Evolutionary conservation across 2,888 invertebrate genomes (phyloP).

Genomic region (Luffia ferchaultella): DNA sequence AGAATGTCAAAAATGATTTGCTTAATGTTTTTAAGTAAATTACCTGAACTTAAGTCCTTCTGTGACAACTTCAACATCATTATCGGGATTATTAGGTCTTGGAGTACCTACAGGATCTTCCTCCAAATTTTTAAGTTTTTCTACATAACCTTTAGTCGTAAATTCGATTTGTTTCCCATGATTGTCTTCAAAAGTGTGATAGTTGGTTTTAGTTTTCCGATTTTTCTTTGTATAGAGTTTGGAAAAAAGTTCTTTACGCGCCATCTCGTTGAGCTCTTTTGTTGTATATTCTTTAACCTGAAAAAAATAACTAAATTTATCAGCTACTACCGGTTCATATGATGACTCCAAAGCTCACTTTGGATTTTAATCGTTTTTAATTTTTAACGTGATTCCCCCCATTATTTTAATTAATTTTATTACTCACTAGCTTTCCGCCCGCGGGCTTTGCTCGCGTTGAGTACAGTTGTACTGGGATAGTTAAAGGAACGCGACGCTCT

Average conservation of each 20-base stretch:
- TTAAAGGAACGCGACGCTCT: too few species aligned
- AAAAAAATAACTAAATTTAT: conserved; percentile 14
- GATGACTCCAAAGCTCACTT: too few species aligned
- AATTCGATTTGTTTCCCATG: conserved; percentile 18
- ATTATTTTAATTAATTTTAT: too few species aligned
- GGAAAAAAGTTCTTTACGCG: conserved; percentile 33
- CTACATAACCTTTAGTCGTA: conserved; percentile 30
- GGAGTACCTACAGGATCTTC: conserved; percentile 50
- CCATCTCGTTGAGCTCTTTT: conserved; percentile 45
- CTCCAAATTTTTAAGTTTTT: conserved; percentile 40
- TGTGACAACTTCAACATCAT: conserved; percentile 40
- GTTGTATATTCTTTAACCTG: conserved; percentile 51
- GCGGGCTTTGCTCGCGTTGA: too few species aligned
- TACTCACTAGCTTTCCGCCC: too few species aligned
- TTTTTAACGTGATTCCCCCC: too few species aligned
- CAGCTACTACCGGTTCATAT: too few species aligned
- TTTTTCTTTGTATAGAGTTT: conserved; percentile 31
- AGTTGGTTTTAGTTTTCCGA: conserved; percentile 26
- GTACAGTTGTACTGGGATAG: too few species aligned
- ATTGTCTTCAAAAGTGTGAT: conserved; percentile 8
- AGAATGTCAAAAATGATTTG: neutral
- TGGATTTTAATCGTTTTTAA: too few species aligned
- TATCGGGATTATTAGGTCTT: conserved; percentile 32
- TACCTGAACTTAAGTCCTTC: conserved; percentile 24
- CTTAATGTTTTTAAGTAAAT: conserved; percentile 31